Conservation (phyloP, 1,140 invertebrate species). For the Hermatobates lingyangjiaoensis region DNA sequence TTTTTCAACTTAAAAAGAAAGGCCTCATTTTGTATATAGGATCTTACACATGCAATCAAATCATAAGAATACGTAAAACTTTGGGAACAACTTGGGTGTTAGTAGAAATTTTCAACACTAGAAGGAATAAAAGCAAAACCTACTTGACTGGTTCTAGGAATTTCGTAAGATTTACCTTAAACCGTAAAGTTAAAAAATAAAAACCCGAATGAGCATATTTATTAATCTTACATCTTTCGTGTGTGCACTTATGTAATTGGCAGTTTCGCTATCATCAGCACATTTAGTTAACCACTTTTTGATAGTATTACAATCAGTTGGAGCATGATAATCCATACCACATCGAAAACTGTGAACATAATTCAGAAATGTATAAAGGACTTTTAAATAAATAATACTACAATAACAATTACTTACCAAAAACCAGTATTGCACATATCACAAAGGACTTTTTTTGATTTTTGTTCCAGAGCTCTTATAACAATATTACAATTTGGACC, state of each 20-base stretch:
- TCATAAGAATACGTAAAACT: too few species aligned
- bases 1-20: too few species aligned
- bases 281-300: conserved; percentile 97
- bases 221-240: conserved; percentile 83
- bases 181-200: too few species aligned
- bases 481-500: conserved; percentile 88
- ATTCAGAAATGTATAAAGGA: conserved; percentile 2
- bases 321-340: conserved; percentile 92
- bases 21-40: too few species aligned
- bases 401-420: conserved; percentile 54
- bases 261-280: conserved; percentile 97
- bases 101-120: too few species aligned
- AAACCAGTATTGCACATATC: conserved; percentile 56
- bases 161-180: too few species aligned
- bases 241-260: conserved; percentile 96
- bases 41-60: too few species aligned
- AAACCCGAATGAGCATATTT: too few species aligned
- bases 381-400: conserved; percentile 3
- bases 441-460: conserved; percentile 65
- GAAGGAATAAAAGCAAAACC: too few species aligned
- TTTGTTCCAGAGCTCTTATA: conserved; percentile 49
- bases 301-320: conserved; percentile 89
- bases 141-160: too few species aligned
- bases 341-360: conserved; percentile 57
- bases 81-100: too few species aligned